Percentiles rank a stretch among this genome's conserved stretches.
These are phyloP conservation scores for Columba livia DNA, from an alignment of 2,113 vertebrate genomes.

Conservation along the genomic window DNA sequence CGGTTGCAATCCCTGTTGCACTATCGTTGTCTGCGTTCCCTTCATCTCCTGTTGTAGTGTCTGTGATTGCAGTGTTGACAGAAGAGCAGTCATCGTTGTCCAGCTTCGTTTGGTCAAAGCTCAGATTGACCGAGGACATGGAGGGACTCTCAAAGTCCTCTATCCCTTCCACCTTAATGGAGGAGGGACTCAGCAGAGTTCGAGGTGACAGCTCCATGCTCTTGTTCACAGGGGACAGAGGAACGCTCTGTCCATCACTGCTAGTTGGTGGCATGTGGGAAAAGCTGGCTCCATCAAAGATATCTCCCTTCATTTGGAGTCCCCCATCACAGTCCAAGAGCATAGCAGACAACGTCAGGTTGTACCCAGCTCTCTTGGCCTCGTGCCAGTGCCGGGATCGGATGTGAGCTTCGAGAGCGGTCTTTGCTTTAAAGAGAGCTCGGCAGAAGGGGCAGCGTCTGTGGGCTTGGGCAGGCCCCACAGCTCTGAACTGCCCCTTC, in stretches of 20 bases:
- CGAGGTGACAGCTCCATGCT: conserved; percentile 92
- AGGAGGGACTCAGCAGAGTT: conserved; percentile 92
- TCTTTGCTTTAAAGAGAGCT: conserved; percentile 98
- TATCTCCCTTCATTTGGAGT: conserved; percentile 91
- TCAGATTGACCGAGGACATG: conserved; percentile 93
- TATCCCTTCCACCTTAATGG: conserved; percentile 96
- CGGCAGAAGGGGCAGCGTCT: conserved; percentile 96
- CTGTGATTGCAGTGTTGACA: conserved; percentile 97
- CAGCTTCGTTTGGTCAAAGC: conserved; percentile 93
- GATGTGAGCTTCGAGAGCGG: conserved; percentile 96
- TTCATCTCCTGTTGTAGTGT: conserved; percentile 97
- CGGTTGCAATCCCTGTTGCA: conserved; percentile 78
- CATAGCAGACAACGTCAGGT: conserved; percentile 89
- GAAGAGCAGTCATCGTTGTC: conserved; percentile 99
- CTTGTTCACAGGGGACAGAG: conserved; percentile 93
- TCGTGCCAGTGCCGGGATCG: conserved; percentile 98
- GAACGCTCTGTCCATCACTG: conserved; percentile 89
- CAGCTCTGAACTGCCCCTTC: conserved; percentile 97
- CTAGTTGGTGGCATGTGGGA: conserved; percentile 83
- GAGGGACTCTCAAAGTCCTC: conserved; percentile 96
- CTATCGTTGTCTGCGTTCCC: conserved; percentile 96
- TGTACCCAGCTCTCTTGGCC: conserved; percentile 97
- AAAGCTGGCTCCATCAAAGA: conserved; percentile 86
- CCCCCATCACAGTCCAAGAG: conserved; percentile 90
- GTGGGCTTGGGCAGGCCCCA: conserved; percentile 95